Evolutionary conservation across 2,888 invertebrate genomes (phyloP), one percentile per base, ranked within the genome.

Genomic region (Linhomoeus sp.): DNA sequence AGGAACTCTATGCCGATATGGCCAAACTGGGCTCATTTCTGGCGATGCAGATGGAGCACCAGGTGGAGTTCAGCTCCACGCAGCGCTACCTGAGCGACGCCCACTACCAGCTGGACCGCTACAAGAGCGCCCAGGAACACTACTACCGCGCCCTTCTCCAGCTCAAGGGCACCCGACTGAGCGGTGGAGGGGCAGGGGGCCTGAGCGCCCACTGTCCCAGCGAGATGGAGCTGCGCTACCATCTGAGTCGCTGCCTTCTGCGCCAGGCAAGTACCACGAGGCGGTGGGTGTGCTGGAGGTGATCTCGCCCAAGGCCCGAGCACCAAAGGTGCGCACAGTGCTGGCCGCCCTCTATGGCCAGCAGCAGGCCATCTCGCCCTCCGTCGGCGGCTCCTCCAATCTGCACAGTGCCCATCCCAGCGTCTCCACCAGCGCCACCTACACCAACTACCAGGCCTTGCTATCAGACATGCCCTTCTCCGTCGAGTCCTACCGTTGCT

Each of bases 231-330:
- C 24, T 48, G 17, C 24, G 41, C 24, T 48, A 23, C 35, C 20
- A 35, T 17, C 33, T 48, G 26, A 19, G 41, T 20, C 23, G 24
- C 22, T 45, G 39, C 19, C 39, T 46, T 22, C 2, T 36, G 20
- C 33, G 41, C 9, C 49, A 49, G 41, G 12, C n/a, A 43, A 45
- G 22, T 43, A 23, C 25, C 19, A 46, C 29, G 49, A 49, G 33
- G 49, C 49, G 26, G 3, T 49, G 17, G 49, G 49, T 20, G 44
- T 40, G 7, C 36, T 49, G 36, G 49, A 49, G 17, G 20, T 36
- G 19, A 29, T 49, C 2, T 39, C 45, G 12, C 9, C 9, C 17
- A 20, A 14, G 2, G 17, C 3, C 19, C 39, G 49, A 9, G 14
- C 46, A 17, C 44, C 49, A 2, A 49, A 49, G 41, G 40, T 49